Conservation (phyloP, 2,888 invertebrate species). For the Sabellastarte sp. region DNA sequence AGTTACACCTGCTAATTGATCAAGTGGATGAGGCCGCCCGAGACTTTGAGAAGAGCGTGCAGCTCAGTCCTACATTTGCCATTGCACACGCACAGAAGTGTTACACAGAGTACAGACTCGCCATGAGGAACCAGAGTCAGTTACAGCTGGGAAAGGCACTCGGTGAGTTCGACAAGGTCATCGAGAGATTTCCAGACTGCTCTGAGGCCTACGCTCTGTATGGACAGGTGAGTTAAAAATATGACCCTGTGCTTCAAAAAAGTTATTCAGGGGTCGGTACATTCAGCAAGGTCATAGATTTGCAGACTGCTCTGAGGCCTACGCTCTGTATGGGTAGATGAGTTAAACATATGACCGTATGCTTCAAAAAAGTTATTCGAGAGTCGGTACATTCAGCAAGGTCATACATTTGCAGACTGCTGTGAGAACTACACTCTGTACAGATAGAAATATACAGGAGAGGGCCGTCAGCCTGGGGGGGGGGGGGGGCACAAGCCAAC, state of each 20-base stretch:
- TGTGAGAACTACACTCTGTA: constrained; percentile 84
- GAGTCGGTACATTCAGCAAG: constrained; percentile 68
- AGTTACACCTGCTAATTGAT: constrained; percentile 79
- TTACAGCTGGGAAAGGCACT: constrained; percentile 64
- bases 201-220: constrained; percentile 84
- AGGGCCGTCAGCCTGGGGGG: too few relatives aligned
- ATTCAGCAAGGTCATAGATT: constrained; percentile 79
- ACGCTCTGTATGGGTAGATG: constrained; percentile 83
- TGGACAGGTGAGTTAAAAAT: constrained; percentile 71
- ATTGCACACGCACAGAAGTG: constrained; percentile 87
- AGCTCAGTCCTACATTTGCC: constrained; percentile 79
- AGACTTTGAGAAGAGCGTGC: constrained; percentile 81
- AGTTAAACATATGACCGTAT: too few relatives aligned
- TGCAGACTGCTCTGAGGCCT: constrained; percentile 82
- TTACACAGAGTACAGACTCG: constrained; percentile 74
- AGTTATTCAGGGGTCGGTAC: too few relatives aligned
- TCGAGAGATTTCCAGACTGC: constrained; percentile 79
- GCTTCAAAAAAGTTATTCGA: too few relatives aligned
- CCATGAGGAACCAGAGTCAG: constrained; percentile 58
- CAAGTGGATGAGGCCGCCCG: constrained; percentile 76
- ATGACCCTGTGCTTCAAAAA: too few relatives aligned
- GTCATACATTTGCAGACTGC: constrained; percentile 80
- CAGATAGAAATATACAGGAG: constrained; percentile 72
- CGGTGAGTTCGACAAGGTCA: constrained; percentile 69
- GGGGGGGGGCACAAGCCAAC: constrained; percentile 2